These are phyloP conservation scores for Chloroclysta siterata DNA, from an alignment of 2,888 invertebrate genomes.

Conservation along the genomic window DNA sequence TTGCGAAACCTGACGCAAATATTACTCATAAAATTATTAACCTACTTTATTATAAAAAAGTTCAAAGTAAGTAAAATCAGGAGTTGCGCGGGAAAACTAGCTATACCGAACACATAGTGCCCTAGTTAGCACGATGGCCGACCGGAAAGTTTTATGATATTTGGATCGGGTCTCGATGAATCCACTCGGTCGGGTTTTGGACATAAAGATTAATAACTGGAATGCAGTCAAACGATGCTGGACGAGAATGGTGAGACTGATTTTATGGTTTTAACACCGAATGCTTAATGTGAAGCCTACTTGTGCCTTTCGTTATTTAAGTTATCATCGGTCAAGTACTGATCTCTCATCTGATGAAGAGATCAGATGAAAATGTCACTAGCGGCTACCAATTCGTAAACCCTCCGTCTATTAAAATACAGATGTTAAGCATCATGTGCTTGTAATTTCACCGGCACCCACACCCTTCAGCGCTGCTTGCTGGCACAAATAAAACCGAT, in stretches of 20 bases:
- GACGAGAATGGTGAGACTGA: slow-evolving; percentile 19
- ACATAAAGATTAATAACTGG: slow-evolving; percentile 33
- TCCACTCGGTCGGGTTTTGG: slow-evolving; percentile 17
- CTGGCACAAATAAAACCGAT: no score
- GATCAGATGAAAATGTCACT: no score
- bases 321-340: no score
- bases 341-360: no score
- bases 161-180: slow-evolving; percentile 44
- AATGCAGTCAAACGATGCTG: slow-evolving; percentile 19
- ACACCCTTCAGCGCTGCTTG: no score
- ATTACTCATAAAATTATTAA: no score
- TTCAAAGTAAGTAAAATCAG: not conserved
- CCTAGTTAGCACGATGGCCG: slow-evolving; percentile 5
- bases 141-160: slow-evolving; percentile 33
- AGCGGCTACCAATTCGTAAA: no score
- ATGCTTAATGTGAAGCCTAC: slow-evolving; percentile 1
- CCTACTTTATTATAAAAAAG: no score
- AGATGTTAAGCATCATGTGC: no score
- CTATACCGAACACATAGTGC: not conserved
- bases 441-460: no score
- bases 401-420: no score
- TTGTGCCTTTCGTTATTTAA: no score
- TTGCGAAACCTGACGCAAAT: not conserved
- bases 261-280: slow-evolving; percentile 20
- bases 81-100: not conserved